Evolutionary conservation across 1,140 invertebrate species (phyloP).

Genomic region (Mycetomoellerius zeteki): DNA sequence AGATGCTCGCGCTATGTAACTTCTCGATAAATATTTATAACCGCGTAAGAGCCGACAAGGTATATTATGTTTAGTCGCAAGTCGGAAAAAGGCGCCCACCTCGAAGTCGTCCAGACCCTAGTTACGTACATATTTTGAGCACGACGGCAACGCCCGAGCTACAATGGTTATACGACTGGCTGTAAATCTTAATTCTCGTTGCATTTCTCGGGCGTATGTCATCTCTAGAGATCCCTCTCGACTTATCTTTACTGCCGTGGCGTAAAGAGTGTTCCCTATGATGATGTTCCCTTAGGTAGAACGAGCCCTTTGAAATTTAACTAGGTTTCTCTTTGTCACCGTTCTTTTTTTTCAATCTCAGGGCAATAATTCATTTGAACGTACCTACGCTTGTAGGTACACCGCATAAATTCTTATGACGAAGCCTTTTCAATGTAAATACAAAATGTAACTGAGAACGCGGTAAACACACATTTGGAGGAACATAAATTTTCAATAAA

Average conservation of each 20-base stretch:
- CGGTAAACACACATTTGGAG: slow-evolving; percentile 6
- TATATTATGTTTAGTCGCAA: slow-evolving; percentile 68
- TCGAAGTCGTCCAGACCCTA: slow-evolving; percentile 62
- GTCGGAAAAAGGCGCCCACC: slow-evolving; percentile 55
- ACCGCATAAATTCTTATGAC: slow-evolving; percentile 14
- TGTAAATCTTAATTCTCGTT: slow-evolving; percentile 75
- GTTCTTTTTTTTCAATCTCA: slow-evolving; percentile 11
- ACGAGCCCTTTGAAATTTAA: slow-evolving; percentile 35
- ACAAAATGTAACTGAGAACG: slow-evolving; percentile 35
- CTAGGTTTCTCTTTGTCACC: slow-evolving; percentile 62
- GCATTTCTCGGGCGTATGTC: slow-evolving; percentile 71
- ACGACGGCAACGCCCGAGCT: background rate
- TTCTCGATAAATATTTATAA: slow-evolving; percentile 74
- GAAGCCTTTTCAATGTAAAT: slow-evolving; percentile 30
- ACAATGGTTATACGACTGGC: slow-evolving; percentile 72
- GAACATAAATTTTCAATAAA: slow-evolving; percentile 10
- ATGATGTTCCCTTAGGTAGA: slow-evolving; percentile 60
- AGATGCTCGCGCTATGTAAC: slow-evolving; percentile 41
- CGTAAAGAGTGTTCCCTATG: slow-evolving; percentile 48
- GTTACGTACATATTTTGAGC: slow-evolving; percentile 54
- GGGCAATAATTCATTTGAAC: slow-evolving; percentile 15
- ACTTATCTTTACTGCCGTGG: slow-evolving; percentile 71
- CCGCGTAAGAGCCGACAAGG: slow-evolving; percentile 50
- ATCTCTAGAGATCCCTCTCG: slow-evolving; percentile 61
- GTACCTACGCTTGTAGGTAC: slow-evolving; percentile 1